phyloP scores from a whole-genome alignment of 37 sponge, comb jelly and placozoan species.

The Haliclona indistincta region DNA sequence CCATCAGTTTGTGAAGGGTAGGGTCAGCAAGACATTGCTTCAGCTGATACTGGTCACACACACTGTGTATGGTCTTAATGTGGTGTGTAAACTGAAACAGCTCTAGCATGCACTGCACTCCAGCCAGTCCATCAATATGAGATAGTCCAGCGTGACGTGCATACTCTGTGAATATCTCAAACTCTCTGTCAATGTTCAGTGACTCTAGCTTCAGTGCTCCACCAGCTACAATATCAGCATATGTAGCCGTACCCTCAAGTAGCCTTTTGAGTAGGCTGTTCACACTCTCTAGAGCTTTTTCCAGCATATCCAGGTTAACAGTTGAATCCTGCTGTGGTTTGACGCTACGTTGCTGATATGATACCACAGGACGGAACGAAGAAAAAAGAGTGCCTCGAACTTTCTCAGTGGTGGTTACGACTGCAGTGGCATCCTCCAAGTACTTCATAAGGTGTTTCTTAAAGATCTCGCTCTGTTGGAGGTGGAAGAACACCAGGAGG shows the following conservation, averaged over 20 bases:
- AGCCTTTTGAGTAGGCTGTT: slow-evolving; percentile 35
- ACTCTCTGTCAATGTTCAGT: slow-evolving; percentile 9
- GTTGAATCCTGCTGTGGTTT: neutral
- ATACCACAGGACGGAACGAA: neutral
- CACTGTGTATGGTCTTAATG: slow-evolving; percentile 14
- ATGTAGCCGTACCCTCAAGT: slow-evolving; percentile 50
- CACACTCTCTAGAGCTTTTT: slow-evolving; percentile 11
- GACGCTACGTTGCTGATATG: neutral
- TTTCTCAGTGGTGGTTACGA: neutral
- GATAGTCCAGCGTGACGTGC: neutral
- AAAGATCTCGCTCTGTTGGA: slow-evolving; percentile 47
- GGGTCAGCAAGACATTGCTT: slow-evolving; percentile 19
- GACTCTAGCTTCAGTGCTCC: slow-evolving; percentile 21
- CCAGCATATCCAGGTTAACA: neutral
- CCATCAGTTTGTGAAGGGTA: slow-evolving; percentile 17
- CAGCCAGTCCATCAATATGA: neutral
- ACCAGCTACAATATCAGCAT: slow-evolving; percentile 57
- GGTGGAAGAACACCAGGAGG: slow-evolving; percentile 52
- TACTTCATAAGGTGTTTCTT: slow-evolving; percentile 34
- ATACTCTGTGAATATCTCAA: neutral
- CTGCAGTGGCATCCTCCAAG: neutral
- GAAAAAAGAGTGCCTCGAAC: neutral
- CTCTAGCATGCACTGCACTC: slow-evolving; percentile 32
- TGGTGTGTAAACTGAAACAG: slow-evolving; percentile 29
- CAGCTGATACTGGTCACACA: slow-evolving; percentile 39